phyloP scores from a whole-genome alignment of 2,888 invertebrate species.

The Metalampra italica region DNA sequence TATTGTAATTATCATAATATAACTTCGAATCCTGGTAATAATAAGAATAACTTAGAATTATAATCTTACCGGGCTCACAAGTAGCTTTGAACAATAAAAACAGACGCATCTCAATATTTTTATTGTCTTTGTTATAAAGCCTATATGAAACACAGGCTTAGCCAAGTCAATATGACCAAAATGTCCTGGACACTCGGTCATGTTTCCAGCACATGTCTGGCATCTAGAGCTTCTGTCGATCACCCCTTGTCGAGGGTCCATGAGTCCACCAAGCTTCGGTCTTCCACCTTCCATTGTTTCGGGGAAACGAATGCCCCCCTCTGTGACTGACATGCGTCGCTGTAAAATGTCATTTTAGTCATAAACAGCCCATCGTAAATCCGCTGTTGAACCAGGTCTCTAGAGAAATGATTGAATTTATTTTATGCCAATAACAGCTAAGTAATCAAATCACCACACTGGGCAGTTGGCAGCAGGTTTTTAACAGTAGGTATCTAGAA shows the following conservation, averaged over 20 bases:
- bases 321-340: conserved; percentile 98
- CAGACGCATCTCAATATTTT: conserved; percentile 99
- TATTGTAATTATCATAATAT: too few species aligned
- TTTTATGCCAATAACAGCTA: too few species aligned
- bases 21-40: too few species aligned
- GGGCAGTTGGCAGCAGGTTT: too few species aligned
- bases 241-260: conserved; percentile 99
- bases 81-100: conserved; percentile 98
- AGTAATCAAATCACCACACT: too few species aligned
- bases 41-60: too few species aligned
- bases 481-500: too few species aligned
- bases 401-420: too few species aligned
- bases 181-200: conserved; percentile 99
- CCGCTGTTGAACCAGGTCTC: too few species aligned
- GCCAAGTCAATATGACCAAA: conserved; percentile 99
- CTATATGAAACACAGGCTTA: conserved; percentile 99
- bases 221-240: conserved; percentile 96
- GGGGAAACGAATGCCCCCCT: conserved; percentile 96
- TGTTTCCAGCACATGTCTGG: conserved; percentile 97
- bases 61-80: conserved; percentile 92
- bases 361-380: too few species aligned
- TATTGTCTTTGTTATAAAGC: conserved; percentile 97
- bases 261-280: conserved; percentile 97
- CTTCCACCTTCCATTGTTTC: conserved; percentile 99
- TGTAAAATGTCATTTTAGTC: conserved; percentile 55